Percentiles rank a stretch among this genome's conserved stretches.
Conservation (phyloP, 2,888 invertebrate genomes). For the Patella ulyssiponensis region DNA sequence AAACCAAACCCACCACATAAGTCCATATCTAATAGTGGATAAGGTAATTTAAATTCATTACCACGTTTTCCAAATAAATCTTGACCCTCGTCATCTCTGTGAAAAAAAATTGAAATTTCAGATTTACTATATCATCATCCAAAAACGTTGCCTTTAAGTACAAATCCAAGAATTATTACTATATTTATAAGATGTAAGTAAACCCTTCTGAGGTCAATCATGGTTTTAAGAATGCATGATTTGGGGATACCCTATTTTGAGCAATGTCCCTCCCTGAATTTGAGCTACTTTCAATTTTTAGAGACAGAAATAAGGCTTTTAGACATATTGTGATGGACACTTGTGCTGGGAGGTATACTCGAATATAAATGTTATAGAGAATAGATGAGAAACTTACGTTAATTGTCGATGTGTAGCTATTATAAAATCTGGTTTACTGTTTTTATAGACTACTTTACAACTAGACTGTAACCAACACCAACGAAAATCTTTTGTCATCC, state of each 20-base stretch:
- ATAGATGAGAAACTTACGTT: slow-evolving; percentile 82
- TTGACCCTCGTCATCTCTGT: slow-evolving; percentile 97
- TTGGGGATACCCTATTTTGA: too few species aligned
- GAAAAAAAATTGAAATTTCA: slow-evolving; percentile 28
- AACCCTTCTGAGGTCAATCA: too few species aligned
- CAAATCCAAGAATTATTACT: too few species aligned
- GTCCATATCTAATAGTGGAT: slow-evolving; percentile 80
- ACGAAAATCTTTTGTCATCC: slow-evolving; percentile 89
- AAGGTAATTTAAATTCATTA: slow-evolving; percentile 99
- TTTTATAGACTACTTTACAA: slow-evolving; percentile 97
- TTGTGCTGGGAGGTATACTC: background rate
- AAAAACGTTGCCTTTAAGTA: too few species aligned
- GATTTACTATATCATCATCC: too few species aligned
- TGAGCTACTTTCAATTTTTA: background rate
- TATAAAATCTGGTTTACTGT: slow-evolving; percentile 99
- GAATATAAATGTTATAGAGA: background rate
- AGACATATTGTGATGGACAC: background rate
- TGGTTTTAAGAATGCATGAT: too few species aligned
- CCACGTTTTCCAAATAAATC: slow-evolving; percentile 97
- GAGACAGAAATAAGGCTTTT: background rate
- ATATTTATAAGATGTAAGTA: too few species aligned
- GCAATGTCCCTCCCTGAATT: too few species aligned
- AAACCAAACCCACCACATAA: slow-evolving; percentile 67
- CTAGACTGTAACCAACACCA: slow-evolving; percentile 99
- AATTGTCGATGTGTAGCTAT: slow-evolving; percentile 98